These are phyloP conservation scores for Thymelicus lineola DNA, from an alignment of 2,888 invertebrate species.

Conservation along the genomic window DNA sequence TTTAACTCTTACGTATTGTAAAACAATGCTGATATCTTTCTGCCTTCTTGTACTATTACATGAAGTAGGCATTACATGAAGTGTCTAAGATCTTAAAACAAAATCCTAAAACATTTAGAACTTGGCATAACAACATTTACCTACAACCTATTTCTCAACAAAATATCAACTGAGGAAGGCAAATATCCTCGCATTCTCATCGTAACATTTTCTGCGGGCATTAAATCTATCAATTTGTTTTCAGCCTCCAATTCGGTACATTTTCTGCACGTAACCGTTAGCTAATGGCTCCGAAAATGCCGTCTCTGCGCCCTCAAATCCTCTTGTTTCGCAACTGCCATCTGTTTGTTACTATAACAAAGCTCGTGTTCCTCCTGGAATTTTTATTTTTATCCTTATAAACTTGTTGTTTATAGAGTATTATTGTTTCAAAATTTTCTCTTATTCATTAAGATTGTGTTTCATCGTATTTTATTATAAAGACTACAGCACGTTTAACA, in stretches of 20 bases:
- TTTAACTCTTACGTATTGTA: too few species aligned
- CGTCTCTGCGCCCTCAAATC: slow-evolving; percentile 39
- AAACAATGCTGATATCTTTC: too few species aligned
- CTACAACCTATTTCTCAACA: background rate
- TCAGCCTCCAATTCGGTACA: slow-evolving; percentile 19
- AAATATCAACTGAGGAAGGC: background rate
- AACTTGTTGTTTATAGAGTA: background rate
- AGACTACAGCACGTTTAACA: too few species aligned
- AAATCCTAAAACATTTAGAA: too few species aligned
- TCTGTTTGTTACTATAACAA: slow-evolving; percentile 17
- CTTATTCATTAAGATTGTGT: too few species aligned
- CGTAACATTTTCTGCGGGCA: slow-evolving; percentile 1
- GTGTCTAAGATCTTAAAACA: too few species aligned
- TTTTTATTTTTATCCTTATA: slow-evolving; percentile 3
- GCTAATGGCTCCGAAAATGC: slow-evolving; percentile 41
- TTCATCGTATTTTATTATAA: too few species aligned
- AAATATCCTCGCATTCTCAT: slow-evolving; percentile 6
- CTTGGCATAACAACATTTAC: too few species aligned
- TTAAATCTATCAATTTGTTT: slow-evolving; percentile 28
- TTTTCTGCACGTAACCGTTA: slow-evolving; percentile 37
- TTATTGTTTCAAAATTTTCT: background rate
- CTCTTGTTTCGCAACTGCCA: slow-evolving; percentile 39
- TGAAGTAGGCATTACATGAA: background rate
- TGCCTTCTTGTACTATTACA: too few species aligned
- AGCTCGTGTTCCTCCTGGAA: background rate